Evolutionary conservation across 2,888 invertebrate genomes (phyloP), one percentile per base, ranked within the genome.

Genomic region (Caenorhabditis imperialis): DNA sequence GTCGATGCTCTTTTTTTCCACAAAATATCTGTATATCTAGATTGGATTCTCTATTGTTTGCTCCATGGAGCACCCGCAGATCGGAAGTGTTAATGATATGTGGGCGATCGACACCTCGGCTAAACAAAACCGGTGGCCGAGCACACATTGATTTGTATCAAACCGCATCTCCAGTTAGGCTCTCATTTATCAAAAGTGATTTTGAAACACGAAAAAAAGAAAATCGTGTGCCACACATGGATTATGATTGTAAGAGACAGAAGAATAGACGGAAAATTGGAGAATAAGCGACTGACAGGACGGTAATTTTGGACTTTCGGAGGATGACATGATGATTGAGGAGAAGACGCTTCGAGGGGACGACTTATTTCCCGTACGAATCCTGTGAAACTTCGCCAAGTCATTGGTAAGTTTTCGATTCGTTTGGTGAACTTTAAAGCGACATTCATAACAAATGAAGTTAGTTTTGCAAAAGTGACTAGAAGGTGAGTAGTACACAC

Each of bases 281-380:
- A n/a, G n/a, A n/a, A n/a, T n/a, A n/a, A n/a, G 7, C 30, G 10
- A 7, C 30, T 30, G 30, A 30, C 30, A 27, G 30, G 63, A 63
- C 63, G 63, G 54, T 54, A 54, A 63, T 54, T 63, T 63, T 53
- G 51, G 63, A 48, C 14, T 47, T 22, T 47, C 48, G 25, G 20
- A 51, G 42, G 62, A 62, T 62, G 62, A 62, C 62, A 62, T 53
- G 62, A 62, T 62, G 62, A 62, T 62, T 62, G 62, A 62, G 50
- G 48, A 16, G 48, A 45, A 45, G 44, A 35, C 25, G 45, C 57
- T 25, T 27, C 14, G 22, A 20, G 23, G 35, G 23, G 42, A 33
- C 16, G 37, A 45, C 50, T 45, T 50, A 37, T 47, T 23, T 22
- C 22, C 10, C 30, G 6, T 14, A 8, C 14, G 12, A 44, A 23